Evolutionary conservation across 2,797 vertebrate genomes (phyloP), one percentile per base, ranked within the genome.

Genomic region (Sphenodon punctatus): DNA sequence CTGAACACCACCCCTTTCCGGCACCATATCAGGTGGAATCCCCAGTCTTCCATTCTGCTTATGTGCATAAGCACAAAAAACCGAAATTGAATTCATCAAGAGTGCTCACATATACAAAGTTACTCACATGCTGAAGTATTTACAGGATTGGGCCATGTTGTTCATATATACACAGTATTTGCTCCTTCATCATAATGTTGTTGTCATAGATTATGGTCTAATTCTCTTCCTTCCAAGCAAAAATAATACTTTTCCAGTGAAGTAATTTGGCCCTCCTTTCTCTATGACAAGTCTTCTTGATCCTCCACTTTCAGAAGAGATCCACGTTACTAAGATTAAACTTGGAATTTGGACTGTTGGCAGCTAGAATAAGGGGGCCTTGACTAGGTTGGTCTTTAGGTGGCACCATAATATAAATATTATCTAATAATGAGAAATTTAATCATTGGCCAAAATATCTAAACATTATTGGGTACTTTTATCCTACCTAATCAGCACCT

Each of bases 181-280:
- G 55, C 58, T 77, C 76, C 76, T 79, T 51, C 68, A 88, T 48
- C 65, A 61, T 69, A 83, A 67, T 32, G 30, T 76, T 75, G 48
- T 89, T 88, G 67, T 58, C 81, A 83, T 67, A 83, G 79, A 72
- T 66, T 68, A 41, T 42, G 72, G 53, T 61, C 70, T 88, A 85
- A 83, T 56, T 76, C 76, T 90, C 23, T 0, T 0, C 23, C 74
- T 27, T 68, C 65, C 48, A 69, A 49, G 38, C 67, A 87, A n/a
- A n/a, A n/a, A n/a, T n/a, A n/a, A n/a, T n/a, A n/a, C n/a, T n/a
- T n/a, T n/a, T n/a, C n/a, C n/a, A n/a, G n/a, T n/a, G n/a, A n/a
- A n/a, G n/a, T n/a, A n/a, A n/a, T n/a, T n/a, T n/a, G n/a, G n/a
- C n/a, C n/a, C n/a, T n/a, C n/a, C n/a, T n/a, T n/a, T n/a, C n/a